Evolutionary conservation across 2,888 invertebrate species (phyloP).

Genomic region (Didymodactylos carnosus): DNA sequence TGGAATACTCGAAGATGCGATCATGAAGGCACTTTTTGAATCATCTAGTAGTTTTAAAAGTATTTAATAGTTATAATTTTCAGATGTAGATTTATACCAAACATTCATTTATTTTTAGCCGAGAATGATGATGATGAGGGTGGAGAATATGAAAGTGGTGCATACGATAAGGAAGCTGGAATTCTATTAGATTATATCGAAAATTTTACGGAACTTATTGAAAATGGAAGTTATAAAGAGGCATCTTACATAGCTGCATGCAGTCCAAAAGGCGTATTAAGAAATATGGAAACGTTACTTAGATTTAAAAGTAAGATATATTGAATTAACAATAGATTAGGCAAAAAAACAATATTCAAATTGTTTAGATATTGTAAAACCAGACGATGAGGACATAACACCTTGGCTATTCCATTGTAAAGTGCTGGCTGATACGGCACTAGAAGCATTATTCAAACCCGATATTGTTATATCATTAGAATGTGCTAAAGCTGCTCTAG

Average conservation of each 20-base stretch:
- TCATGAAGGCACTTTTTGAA: neutral
- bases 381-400: neutral
- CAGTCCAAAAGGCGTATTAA: conserved; percentile 31
- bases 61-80: neutral
- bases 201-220: conserved; percentile 31
- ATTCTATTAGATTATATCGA: conserved; percentile 33
- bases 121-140: neutral
- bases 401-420: neutral
- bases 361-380: neutral
- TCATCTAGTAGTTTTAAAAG: neutral
- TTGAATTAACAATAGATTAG: neutral
- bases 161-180: conserved; percentile 31
- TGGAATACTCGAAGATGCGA: neutral
- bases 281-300: conserved; percentile 29
- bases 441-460: neutral
- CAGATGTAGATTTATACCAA: neutral
- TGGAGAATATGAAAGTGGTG: conserved; percentile 27
- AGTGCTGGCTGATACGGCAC: neutral
- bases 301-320: conserved; percentile 25
- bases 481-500: neutral
- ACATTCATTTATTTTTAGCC: neutral
- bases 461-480: neutral
- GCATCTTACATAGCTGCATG: conserved; percentile 33
- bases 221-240: conserved; percentile 27
- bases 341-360: neutral